These are phyloP conservation scores for Myotis yumanensis DNA, from an alignment of 2,113 vertebrate genomes.

Conservation along the genomic window DNA sequence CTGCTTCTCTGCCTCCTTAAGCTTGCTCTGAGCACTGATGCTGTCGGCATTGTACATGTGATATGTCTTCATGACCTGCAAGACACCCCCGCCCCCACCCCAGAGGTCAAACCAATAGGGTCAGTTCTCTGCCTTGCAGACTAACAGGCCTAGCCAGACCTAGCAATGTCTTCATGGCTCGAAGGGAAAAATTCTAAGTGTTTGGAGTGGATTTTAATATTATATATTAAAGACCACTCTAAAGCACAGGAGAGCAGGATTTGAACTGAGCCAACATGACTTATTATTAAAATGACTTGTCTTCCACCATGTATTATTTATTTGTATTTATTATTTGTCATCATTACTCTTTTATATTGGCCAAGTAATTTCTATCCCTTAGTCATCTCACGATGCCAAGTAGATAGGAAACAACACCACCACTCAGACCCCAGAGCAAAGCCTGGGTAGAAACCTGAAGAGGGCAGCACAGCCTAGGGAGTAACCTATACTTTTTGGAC, in stretches of 20 bases:
- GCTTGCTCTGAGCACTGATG: constrained; percentile 97
- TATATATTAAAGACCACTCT: not conserved
- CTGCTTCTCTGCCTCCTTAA: constrained; percentile 99
- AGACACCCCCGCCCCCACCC: constrained; percentile 8
- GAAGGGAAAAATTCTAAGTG: not conserved
- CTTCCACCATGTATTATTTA: not conserved
- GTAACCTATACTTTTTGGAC: not conserved
- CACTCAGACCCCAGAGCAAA: not conserved
- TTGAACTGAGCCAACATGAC: not conserved
- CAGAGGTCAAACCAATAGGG: constrained; percentile 53
- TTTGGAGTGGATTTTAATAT: not conserved
- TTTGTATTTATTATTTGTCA: constrained; percentile 40
- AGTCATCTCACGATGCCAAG: not conserved
- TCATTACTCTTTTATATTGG: not conserved
- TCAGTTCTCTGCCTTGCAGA: constrained; percentile 8
- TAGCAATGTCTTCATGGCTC: not conserved
- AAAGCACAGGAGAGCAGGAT: constrained; percentile 16
- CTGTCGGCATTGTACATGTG: constrained; percentile 99
- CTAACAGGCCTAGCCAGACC: not conserved
- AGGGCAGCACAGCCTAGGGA: not conserved
- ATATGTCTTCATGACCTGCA: constrained; percentile 99
- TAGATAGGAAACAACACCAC: not conserved
- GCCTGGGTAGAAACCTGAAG: not conserved
- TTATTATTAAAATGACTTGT: not conserved
- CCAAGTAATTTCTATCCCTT: not conserved